These are phyloP conservation scores for Cichladusa arquata DNA, from an alignment of 2,113 vertebrate genomes.

Conservation along the genomic window DNA sequence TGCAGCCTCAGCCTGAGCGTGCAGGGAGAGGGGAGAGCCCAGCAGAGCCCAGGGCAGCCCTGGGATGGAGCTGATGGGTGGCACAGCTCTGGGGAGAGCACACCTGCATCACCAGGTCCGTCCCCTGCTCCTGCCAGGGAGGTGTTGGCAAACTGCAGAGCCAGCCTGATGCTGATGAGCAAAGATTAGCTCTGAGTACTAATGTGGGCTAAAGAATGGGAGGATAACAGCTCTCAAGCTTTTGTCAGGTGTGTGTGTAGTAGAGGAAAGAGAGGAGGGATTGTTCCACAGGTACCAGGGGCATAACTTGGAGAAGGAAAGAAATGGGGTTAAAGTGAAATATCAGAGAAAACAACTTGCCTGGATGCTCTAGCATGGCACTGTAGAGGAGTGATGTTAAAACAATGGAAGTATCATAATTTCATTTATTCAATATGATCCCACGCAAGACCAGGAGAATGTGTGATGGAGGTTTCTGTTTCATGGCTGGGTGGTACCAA, in stretches of 20 bases:
- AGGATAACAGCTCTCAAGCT: neutral
- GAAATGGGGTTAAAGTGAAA: neutral
- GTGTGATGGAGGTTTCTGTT: neutral
- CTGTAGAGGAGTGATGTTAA: neutral
- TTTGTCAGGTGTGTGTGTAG: neutral
- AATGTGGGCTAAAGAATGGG: neutral
- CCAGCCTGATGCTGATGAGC: neutral
- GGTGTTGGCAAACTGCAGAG: neutral
- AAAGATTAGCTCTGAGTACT: neutral
- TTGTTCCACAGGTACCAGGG: neutral
- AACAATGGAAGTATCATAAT: neutral
- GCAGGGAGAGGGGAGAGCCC: neutral
- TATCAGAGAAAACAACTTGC: neutral
- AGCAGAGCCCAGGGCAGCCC: neutral
- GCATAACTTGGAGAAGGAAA: neutral
- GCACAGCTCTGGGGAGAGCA: neutral
- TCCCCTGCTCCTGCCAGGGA: neutral
- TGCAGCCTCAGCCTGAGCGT: neutral
- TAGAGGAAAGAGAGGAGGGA: neutral
- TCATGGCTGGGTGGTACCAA: neutral
- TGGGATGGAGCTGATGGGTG: neutral
- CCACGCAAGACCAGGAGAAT: neutral
- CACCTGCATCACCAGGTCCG: neutral
- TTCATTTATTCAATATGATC: neutral
- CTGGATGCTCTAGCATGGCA: neutral